Conservation (phyloP, 2,113 vertebrate genomes). For the Bos javanicus region DNA sequence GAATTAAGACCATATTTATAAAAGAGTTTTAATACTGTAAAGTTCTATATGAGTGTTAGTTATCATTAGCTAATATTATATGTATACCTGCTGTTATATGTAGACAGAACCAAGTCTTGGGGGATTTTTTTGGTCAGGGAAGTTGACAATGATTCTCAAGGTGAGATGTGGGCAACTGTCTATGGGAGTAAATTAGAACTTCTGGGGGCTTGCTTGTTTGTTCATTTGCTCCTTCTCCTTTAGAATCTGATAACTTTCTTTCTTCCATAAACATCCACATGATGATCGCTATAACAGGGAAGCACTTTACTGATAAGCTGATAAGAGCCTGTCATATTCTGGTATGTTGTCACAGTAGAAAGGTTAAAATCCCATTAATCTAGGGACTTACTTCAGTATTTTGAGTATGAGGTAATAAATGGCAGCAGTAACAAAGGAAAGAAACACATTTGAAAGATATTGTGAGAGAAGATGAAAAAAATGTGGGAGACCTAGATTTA, state of each 20-base stretch:
- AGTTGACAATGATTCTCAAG: not conserved
- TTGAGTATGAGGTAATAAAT: not conserved
- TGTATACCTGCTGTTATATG: not conserved
- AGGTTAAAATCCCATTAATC: not conserved
- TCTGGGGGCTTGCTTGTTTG: not conserved
- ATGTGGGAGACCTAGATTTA: not conserved
- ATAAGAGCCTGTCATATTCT: not conserved
- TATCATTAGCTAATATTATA: not conserved
- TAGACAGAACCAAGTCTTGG: not conserved
- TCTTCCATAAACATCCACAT: not conserved
- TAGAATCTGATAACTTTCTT: not conserved
- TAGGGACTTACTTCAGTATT: not conserved
- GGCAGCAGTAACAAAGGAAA: not conserved
- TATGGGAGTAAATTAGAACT: not conserved
- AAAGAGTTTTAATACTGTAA: not conserved
- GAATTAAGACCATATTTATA: not conserved
- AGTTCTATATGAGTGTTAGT: not conserved
- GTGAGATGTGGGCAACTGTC: not conserved
- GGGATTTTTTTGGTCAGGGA: not conserved
- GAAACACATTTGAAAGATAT: not conserved
- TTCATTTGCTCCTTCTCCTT: not conserved
- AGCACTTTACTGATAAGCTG: not conserved
- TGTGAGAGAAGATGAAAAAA: not conserved
- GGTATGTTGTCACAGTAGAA: not conserved
- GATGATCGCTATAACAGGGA: not conserved